Evolutionary conservation across 2,113 vertebrate species (phyloP).

Genomic region (Lagopus leucura): DNA sequence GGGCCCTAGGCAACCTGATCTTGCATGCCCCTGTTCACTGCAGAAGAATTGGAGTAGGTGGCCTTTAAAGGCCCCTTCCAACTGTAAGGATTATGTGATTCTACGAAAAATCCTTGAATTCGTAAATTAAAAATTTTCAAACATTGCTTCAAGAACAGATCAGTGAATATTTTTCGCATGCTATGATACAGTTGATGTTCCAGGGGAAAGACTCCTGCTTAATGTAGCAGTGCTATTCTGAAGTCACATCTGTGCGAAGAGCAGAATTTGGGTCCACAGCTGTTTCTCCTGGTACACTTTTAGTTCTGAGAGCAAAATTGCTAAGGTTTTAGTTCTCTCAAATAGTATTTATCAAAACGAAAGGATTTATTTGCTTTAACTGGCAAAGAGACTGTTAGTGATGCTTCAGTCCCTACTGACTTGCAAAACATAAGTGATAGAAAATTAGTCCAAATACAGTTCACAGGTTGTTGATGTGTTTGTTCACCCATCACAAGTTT

Average conservation of each 20-base stretch:
- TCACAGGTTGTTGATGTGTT: not conserved
- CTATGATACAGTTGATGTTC: not conserved
- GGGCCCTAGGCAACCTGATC: too few relatives aligned
- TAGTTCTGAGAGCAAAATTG: not conserved
- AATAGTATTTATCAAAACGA: not conserved
- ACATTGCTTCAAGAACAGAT: not conserved
- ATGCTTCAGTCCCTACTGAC: not conserved
- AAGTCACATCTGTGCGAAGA: not conserved
- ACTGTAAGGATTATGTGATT: too few relatives aligned
- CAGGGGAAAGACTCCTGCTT: not conserved
- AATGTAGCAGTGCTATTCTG: rapidly evolving
- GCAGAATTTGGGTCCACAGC: not conserved
- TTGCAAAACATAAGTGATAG: not conserved
- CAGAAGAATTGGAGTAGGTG: too few relatives aligned
- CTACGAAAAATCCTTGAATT: not conserved
- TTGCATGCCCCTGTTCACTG: too few relatives aligned
- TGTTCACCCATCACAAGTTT: not conserved
- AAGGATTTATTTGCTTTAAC: not conserved
- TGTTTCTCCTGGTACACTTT: not conserved
- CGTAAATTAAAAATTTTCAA: not conserved
- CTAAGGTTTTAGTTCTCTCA: not conserved
- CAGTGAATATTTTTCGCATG: not conserved
- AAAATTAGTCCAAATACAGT: not conserved
- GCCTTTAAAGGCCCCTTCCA: too few relatives aligned
- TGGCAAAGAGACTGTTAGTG: rapidly evolving